Evolutionary conservation across 1,140 invertebrate genomes (phyloP), one percentile per base, ranked within the genome.

Genomic region (Tetramorium simillimum): DNA sequence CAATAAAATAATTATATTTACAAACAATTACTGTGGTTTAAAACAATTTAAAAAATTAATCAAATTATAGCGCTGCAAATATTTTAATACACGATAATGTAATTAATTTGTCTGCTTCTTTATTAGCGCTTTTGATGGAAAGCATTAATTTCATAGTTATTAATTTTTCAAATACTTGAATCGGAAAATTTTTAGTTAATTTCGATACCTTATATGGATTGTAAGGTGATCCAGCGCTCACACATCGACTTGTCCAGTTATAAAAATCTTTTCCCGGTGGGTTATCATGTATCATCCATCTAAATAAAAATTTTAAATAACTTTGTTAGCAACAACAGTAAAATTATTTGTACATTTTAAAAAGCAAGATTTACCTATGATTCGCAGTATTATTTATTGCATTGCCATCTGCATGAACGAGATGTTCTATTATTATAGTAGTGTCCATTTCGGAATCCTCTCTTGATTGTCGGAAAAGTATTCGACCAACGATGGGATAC

Each of bases 361-460:
- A 40, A 86, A 69, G 16, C 18, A 62, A 2, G n/a, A n/a, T 49
- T 76, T 63, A 97, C 92, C 97, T 96, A 94, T 99, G 98, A 62
- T 97, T 96, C 51, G 95, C 95, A 0, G 98, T 98, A 93, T 97
- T 97, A 92, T 98, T 98, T 53, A 97, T 95, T 86, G 96, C 96
- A 43, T 97, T 97, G 0, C 98, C 98, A 94, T 99, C 98, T 0
- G 97, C 97, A 94, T 99, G 98, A 46, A 98, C 96, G 73, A 99
- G 96, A 93, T 97, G 96, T 93, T 98, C 97, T 33, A 97, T 96
- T 91, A 96, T 96, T 56, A 98, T 96, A 1, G 96, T 97, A 16
- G 99, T 99, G 91, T 99, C 98, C 82, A 97, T 96, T 95, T 97
- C 97, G 0, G 97, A 97, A 92, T 97, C 96, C 88, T 98, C 97